Conservation (phyloP, 2,113 vertebrate genomes). For the Entelurus aequoreus region DNA sequence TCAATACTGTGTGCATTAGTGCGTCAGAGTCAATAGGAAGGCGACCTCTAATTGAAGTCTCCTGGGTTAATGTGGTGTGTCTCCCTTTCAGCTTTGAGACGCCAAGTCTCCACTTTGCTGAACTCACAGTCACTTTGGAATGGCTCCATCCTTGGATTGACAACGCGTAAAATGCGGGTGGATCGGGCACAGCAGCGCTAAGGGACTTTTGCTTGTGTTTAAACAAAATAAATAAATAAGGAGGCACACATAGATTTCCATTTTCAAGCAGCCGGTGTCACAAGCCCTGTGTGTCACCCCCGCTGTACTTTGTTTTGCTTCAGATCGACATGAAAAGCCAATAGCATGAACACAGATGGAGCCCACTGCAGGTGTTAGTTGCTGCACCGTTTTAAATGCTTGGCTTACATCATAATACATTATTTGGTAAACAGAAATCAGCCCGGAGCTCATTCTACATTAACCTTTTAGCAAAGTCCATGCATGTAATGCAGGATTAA, state of each 20-base stretch:
- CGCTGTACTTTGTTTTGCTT: constrained; percentile 41
- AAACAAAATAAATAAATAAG: neutral
- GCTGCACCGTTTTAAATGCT: constrained; percentile 1
- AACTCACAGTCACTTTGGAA: constrained; percentile 36
- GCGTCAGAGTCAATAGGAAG: constrained; percentile 11
- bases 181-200: constrained; percentile 27
- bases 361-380: constrained; percentile 4
- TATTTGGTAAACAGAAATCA: neutral
- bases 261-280: constrained; percentile 47
- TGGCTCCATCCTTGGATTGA: constrained; percentile 60
- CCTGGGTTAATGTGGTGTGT: constrained; percentile 44
- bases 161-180: constrained; percentile 66
- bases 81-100: constrained; percentile 30
- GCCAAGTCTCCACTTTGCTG: constrained; percentile 27
- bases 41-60: constrained; percentile 43
- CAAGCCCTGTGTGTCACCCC: constrained; percentile 46
- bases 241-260: constrained; percentile 37
- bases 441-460: neutral
- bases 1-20: neutral
- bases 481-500: neutral
- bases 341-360: constrained; percentile 31
- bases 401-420: neutral
- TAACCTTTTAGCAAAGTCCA: neutral
- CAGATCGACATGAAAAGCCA: constrained; percentile 34
- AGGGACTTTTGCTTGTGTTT: constrained; percentile 35